Evolutionary conservation across 2,113 vertebrate species (phyloP).

Genomic region (Sakesphorus luctuosus): DNA sequence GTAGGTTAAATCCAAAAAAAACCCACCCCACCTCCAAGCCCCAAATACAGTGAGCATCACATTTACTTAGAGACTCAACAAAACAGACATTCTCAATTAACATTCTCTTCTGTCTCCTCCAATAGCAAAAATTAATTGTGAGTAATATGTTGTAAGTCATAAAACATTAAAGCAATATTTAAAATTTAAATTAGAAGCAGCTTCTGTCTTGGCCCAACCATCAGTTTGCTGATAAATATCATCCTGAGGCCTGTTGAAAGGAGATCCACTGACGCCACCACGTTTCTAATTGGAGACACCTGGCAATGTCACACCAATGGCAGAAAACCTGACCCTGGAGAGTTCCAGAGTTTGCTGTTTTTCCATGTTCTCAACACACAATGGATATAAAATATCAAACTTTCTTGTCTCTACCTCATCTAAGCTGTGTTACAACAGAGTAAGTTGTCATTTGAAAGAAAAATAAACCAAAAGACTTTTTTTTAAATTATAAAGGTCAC

Average conservation of each 20-base stretch:
- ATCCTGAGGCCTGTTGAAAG: slow-evolving; percentile 59
- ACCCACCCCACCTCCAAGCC: background rate
- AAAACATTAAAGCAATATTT: slow-evolving; percentile 63
- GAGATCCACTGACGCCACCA: slow-evolving; percentile 67
- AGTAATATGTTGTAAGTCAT: slow-evolving; percentile 71
- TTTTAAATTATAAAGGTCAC: background rate
- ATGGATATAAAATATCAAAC: slow-evolving; percentile 62
- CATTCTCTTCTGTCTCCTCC: slow-evolving; percentile 58
- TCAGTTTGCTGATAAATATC: slow-evolving; percentile 71
- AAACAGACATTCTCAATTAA: slow-evolving; percentile 45
- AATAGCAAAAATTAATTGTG: slow-evolving; percentile 67
- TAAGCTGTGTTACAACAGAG: background rate
- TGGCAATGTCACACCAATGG: slow-evolving; percentile 53
- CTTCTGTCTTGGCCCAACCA: slow-evolving; percentile 62
- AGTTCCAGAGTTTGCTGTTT: slow-evolving; percentile 38
- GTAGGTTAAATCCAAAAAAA: background rate
- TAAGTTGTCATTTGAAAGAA: slow-evolving; percentile 22
- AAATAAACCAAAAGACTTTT: slow-evolving; percentile 31
- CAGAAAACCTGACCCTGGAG: slow-evolving; percentile 52
- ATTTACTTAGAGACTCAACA: background rate
- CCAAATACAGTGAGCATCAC: background rate
- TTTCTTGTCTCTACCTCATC: slow-evolving; percentile 28
- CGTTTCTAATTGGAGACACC: slow-evolving; percentile 67
- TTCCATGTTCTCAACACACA: slow-evolving; percentile 36
- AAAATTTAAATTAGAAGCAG: slow-evolving; percentile 76